Evolutionary conservation across 2,113 vertebrate species (phyloP), one percentile per base, ranked within the genome.

Genomic region (Plestiodon gilberti): DNA sequence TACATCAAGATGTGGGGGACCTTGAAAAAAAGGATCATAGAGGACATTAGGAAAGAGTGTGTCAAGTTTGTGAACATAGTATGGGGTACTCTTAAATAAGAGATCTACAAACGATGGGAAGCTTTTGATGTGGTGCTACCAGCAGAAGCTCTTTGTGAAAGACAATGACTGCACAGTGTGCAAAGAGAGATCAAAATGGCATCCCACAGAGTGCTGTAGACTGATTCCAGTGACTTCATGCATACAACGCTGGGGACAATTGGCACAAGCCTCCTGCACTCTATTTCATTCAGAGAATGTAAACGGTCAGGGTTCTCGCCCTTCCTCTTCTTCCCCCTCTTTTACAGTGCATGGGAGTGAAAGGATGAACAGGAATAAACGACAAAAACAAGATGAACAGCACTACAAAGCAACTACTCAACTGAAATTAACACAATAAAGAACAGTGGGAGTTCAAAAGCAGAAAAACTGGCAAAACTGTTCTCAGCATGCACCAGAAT

Each of bases 21-120:
- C 91, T 93, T 75, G 84, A 91, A 87, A 89, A 91, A 93, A 83
- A 81, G 91, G 88, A 95, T 94, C 89, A 93, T 87, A 95, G 89
- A 81, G 73, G 76, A 93, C 82, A 89, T 89, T 73, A 93, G 87
- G 91, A 94, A 91, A 90, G 88, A 78, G 7, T 86, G 87, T 93
- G 90, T 85, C 89, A 90, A 35, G 62, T 71, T 82, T 85, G 71
- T 85, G 78, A 85, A 43, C 86, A 83, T 93, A 88, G 88, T 91
- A 93, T 89, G 88, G 86, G 84, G 87, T 93, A 73, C 87, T 94
- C 86, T 92, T 82, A 91, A 93, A 93, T 93, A 86, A 93, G 61
- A 95, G 88, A 92, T 17, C 88, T 95, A 88, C 90, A 93, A 93
- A 89, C 92, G 87, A 92, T 90, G 71, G 90, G 86, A 89, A 76